Evolutionary conservation across 2,113 vertebrate genomes (phyloP).

Genomic region (Dunckerocampus dactyliophorus): DNA sequence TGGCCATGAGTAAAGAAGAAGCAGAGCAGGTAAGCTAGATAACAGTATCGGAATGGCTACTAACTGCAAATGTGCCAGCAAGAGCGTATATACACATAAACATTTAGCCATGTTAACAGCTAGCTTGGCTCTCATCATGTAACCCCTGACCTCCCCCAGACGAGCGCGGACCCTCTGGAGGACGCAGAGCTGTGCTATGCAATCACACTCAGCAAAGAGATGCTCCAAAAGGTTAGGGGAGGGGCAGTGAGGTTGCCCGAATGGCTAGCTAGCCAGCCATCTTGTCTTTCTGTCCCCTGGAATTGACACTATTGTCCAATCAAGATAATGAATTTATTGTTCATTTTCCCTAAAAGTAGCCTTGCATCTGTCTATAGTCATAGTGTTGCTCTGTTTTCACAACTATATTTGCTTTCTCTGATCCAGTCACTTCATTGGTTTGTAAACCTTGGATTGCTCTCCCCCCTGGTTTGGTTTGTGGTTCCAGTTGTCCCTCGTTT

Average conservation of each 20-base stretch:
- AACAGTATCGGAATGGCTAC: background rate
- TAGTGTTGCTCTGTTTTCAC: constrained; percentile 16
- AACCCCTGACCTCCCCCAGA: constrained; percentile 73
- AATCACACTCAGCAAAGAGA: constrained; percentile 87
- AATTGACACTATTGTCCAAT: constrained; percentile 38
- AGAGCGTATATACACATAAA: constrained; percentile 18
- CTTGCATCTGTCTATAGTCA: constrained; percentile 18
- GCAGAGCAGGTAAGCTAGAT: constrained; percentile 83
- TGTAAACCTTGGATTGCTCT: background rate
- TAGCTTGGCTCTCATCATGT: constrained; percentile 56
- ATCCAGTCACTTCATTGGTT: background rate
- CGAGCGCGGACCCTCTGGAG: constrained; percentile 77
- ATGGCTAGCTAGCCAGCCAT: constrained; percentile 37
- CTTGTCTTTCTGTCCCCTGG: constrained; percentile 49
- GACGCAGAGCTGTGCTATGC: constrained; percentile 88
- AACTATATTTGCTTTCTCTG: background rate
- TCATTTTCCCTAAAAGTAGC: constrained; percentile 27
- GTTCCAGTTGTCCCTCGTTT: too few species aligned
- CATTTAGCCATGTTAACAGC: constrained; percentile 34
- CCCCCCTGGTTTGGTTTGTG: background rate
- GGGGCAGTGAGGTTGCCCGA: constrained; percentile 57
- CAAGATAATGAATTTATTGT: constrained; percentile 27
- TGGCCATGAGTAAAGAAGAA: constrained; percentile 94
- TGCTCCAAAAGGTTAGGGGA: constrained; percentile 86
- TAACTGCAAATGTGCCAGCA: background rate